Base-by-base conservation (phyloP, 92 coral and sea anemone genomes). In the Actinernus sp. region DNA sequence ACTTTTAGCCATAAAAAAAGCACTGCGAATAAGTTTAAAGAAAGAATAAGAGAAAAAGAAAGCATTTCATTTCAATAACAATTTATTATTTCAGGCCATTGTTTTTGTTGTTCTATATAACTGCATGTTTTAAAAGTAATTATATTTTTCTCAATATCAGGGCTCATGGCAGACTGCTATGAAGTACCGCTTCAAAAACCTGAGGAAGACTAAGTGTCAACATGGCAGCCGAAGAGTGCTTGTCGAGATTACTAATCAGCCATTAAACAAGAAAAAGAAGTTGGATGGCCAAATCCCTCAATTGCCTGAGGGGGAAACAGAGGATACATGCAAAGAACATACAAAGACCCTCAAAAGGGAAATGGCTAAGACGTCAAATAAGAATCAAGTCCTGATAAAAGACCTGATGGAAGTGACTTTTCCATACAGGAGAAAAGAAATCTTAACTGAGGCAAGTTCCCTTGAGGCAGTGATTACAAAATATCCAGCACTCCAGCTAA, bases 261-360 rank as follows among this genome's bases (percentile, higher is more conserved):
- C n/a, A n/a, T n/a, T n/a, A n/a, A n/a, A n/a, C n/a, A n/a, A n/a
- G n/a, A n/a, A n/a, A n/a, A n/a, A n/a, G n/a, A n/a, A n/a, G n/a
- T n/a, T n/a, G n/a, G n/a, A n/a, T n/a, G n/a, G n/a, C n/a, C n/a
- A n/a, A n/a, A n/a, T 10, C 8, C 13, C 34, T 2, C 26, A 51
- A 30, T 14, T 60, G 31, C 61, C 80, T 18, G 80, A 71, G 20
- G 86, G 80, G 12, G 86, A 79, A 55, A 79, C 86, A 23, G 73
- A 61, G 30, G 73, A 70, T 31, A 80, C 81, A 18, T 71, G 81
- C 52, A 21, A 26, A 33, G 87, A 80, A 41, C 87, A 71, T 39
- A 55, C 55, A 19, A 49, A 37, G n/a, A 36, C 47, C 29, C 71
- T 80, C 58, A 64, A 71, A 43, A 80, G 32, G 49, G 87, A 80